Evolutionary conservation across 2,113 vertebrate species (phyloP).

Genomic region (Willisornis vidua): DNA sequence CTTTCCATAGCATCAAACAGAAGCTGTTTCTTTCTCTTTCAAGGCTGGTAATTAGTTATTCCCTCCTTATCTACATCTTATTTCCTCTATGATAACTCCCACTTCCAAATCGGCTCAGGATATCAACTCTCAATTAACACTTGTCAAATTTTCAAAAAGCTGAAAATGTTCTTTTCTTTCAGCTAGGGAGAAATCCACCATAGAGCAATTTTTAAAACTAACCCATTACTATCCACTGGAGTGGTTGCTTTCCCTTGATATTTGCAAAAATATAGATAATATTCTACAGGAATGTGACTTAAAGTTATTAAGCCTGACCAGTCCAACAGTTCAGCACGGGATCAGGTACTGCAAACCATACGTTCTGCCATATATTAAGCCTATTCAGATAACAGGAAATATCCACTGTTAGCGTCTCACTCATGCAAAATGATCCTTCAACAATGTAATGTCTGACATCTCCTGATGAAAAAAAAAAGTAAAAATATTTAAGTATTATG

Average conservation of each 20-base stretch:
- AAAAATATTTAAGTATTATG: background rate
- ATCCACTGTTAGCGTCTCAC: background rate
- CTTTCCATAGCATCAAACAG: background rate
- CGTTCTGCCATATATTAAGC: background rate
- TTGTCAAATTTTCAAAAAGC: conserved; percentile 19
- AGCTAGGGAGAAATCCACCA: background rate
- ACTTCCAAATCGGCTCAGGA: background rate
- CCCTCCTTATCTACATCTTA: background rate
- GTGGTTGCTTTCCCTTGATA: background rate
- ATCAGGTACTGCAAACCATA: background rate
- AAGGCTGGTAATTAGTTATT: background rate
- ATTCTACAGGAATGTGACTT: background rate
- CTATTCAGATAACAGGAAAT: background rate
- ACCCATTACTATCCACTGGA: background rate
- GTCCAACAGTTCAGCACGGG: background rate
- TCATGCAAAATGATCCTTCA: background rate
- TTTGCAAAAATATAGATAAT: background rate
- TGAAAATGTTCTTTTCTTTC: background rate
- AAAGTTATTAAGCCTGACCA: background rate
- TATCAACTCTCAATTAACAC: background rate
- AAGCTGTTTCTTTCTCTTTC: background rate
- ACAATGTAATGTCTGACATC: background rate
- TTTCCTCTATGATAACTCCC: background rate
- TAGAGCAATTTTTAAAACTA: background rate
- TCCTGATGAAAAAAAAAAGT: background rate